Conservation (phyloP, 2,888 invertebrate genomes). For the Nephrocerus scutellatus region DNA sequence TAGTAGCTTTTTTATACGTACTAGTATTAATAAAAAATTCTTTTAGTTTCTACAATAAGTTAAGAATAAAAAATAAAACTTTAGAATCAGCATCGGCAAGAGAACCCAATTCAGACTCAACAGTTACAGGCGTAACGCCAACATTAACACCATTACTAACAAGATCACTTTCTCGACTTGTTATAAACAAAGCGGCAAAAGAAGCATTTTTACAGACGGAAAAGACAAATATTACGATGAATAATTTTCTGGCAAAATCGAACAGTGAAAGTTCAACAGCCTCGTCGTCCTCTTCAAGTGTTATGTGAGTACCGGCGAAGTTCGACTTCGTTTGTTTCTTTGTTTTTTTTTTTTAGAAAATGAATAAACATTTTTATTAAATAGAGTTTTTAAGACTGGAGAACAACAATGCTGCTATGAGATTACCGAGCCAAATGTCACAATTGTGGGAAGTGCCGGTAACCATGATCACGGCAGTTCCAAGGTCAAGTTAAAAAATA, state of each 20-base stretch:
- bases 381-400: conserved; percentile 36
- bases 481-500: conserved; percentile 81
- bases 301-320: conserved; percentile 17
- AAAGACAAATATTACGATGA: no score
- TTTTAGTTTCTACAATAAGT: conserved; percentile 20
- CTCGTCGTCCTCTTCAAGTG: conserved; percentile 19
- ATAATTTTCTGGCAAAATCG: conserved; percentile 18
- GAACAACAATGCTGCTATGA: conserved; percentile 40
- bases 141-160: no score
- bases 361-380: conserved; percentile 3
- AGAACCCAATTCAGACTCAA: no score
- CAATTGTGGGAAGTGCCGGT: conserved; percentile 63
- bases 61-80: no score
- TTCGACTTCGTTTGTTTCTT: not conserved
- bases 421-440: conserved; percentile 53
- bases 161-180: no score
- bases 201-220: no score
- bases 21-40: conserved; percentile 21
- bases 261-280: no score
- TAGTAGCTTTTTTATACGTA: conserved; percentile 22
- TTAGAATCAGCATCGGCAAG: no score
- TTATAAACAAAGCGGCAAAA: conserved; percentile 8
- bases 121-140: no score
- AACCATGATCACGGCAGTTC: conserved; percentile 76
- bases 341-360: not conserved